Evolutionary conservation across 2,888 invertebrate species (phyloP).

Genomic region (Phyllotreta striolata): DNA sequence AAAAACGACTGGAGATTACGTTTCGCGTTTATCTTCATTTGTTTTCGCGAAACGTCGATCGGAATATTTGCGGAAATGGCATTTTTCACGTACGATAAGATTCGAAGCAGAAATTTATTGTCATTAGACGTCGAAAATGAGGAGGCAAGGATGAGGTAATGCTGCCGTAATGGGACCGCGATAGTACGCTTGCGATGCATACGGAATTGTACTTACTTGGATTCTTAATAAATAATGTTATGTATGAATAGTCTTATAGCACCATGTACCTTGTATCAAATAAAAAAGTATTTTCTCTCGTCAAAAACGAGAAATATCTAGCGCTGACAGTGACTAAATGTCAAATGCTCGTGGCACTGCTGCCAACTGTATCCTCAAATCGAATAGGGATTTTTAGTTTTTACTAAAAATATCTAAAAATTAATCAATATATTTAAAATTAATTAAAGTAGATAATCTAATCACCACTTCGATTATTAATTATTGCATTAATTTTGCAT

Average conservation of each 20-base stretch:
- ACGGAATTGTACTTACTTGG: slow-evolving; percentile 35
- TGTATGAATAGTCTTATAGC: slow-evolving; percentile 33
- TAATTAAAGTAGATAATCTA: no score
- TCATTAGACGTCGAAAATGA: slow-evolving; percentile 38
- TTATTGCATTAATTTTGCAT: no score
- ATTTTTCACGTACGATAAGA: not conserved
- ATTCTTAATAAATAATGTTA: slow-evolving; percentile 21
- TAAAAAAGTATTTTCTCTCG: slow-evolving; percentile 28
- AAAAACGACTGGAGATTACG: no score
- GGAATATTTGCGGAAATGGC: not conserved
- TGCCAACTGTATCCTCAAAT: not conserved
- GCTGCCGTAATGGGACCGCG: slow-evolving; percentile 9
- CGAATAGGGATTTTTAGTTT: no score
- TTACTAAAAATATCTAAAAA: not conserved
- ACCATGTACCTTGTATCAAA: slow-evolving; percentile 41
- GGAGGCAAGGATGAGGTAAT: slow-evolving; percentile 35
- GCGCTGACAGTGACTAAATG: slow-evolving; percentile 24
- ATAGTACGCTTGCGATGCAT: not conserved
- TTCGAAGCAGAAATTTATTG: slow-evolving; percentile 14
- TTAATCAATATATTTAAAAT: not conserved
- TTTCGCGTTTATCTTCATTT: no score
- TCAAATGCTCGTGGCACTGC: slow-evolving; percentile 11
- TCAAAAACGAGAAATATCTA: slow-evolving; percentile 32
- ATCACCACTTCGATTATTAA: no score
- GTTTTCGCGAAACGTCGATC: not conserved